A percentile compares a stretch with the other conserved stretches of the same genome.
These are phyloP conservation scores for Nomada fabriciana DNA, from an alignment of 2,888 invertebrate species.

Conservation along the genomic window DNA sequence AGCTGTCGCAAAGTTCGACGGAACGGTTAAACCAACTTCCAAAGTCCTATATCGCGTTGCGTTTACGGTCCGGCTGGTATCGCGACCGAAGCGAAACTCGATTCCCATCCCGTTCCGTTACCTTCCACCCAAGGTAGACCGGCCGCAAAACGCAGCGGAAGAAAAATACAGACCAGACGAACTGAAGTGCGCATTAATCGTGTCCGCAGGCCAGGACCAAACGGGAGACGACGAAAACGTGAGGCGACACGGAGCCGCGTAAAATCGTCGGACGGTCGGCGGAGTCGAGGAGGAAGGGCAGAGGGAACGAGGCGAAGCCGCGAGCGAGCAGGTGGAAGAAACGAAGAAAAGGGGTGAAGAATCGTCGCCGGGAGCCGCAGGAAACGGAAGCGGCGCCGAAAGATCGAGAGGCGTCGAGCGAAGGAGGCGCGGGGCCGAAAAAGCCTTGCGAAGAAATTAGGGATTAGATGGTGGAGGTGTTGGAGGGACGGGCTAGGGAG, in stretches of 20 bases:
- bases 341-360: constrained; percentile 4
- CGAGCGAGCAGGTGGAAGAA: constrained; percentile 43
- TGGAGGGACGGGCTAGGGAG: constrained; percentile 81
- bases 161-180: neutral
- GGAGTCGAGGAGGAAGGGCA: constrained; percentile 32
- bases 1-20: neutral
- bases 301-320: constrained; percentile 8
- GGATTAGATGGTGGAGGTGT: constrained; percentile 83
- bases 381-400: neutral
- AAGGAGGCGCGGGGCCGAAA: constrained; percentile 63
- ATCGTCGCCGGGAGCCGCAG: neutral
- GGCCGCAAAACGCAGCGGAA: neutral
- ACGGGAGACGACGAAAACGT: neutral
- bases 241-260: constrained; percentile 44
- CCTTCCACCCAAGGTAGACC: too few relatives aligned
- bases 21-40: constrained; percentile 19
- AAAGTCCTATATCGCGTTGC: constrained; percentile 3
- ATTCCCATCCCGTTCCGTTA: too few relatives aligned
- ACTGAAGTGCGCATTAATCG: neutral
- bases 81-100: neutral
- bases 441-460: constrained; percentile 70
- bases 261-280: neutral
- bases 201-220: constrained; percentile 11
- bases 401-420: constrained; percentile 4
- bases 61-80: neutral